Conservation (phyloP, 2,888 invertebrate genomes). For the Mythimna loreyi region DNA sequence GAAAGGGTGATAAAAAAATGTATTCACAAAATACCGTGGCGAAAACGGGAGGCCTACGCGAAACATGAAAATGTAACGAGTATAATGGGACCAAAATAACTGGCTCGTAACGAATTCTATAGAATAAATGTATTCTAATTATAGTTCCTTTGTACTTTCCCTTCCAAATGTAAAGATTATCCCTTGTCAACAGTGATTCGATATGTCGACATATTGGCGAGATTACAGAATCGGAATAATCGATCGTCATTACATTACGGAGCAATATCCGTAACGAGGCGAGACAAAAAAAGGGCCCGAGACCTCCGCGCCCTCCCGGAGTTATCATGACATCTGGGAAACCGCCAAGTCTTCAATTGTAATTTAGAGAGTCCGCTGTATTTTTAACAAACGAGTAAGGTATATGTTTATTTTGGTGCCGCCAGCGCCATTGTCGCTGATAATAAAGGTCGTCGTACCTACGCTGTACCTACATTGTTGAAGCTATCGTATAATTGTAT, state of each 20-base stretch:
- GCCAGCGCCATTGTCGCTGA: conserved; percentile 16
- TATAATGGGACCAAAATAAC: conserved; percentile 12
- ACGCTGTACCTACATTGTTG: conserved; percentile 1
- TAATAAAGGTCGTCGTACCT: conserved; percentile 15
- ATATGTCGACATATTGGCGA: conserved; percentile 48
- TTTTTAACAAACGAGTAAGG: conserved; percentile 32
- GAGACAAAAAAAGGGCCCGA: conserved; percentile 53
- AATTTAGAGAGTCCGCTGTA: conserved; percentile 41
- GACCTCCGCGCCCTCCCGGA: conserved; percentile 19
- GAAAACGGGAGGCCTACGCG: background rate
- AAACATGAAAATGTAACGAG: conserved; percentile 18
- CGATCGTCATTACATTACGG: conserved; percentile 64
- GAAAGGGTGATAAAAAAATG: conserved; percentile 40
- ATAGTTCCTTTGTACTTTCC: conserved; percentile 15
- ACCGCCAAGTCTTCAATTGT: conserved; percentile 33
- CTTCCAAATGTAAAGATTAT: conserved; percentile 44
- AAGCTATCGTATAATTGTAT: conserved; percentile 31
- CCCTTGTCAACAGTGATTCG: conserved; percentile 39
- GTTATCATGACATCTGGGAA: conserved; percentile 48
- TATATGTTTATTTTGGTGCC: conserved; percentile 29
- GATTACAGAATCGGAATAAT: conserved; percentile 51
- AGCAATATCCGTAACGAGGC: conserved; percentile 61
- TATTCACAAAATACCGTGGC: conserved; percentile 12
- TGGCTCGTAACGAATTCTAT: background rate
- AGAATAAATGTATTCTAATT: conserved; percentile 19